A percentile compares a stretch with the other conserved stretches of the same genome.
Conservation (phyloP, 2,113 vertebrate genomes). For the Triplophysa dalaica region DNA sequence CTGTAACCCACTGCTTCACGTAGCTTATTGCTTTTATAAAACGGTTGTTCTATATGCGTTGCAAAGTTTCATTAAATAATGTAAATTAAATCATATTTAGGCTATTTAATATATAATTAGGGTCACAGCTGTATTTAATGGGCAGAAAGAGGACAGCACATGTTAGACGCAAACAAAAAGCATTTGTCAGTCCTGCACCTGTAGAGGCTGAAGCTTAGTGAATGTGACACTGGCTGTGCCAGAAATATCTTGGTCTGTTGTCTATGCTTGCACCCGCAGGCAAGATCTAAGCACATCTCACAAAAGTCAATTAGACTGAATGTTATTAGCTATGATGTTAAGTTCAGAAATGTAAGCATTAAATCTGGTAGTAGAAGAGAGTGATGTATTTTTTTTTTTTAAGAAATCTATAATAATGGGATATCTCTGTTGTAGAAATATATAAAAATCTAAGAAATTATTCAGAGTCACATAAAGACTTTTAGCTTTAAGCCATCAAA, state of each 20-base stretch:
- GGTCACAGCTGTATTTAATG: slow-evolving; percentile 2
- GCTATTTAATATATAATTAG: neutral
- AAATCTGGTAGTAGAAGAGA: neutral
- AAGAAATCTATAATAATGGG: neutral
- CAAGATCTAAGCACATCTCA: slow-evolving; percentile 22
- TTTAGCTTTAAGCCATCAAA: neutral
- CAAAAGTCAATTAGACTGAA: slow-evolving; percentile 26
- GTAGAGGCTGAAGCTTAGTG: slow-evolving; percentile 32
- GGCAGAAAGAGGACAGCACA: neutral
- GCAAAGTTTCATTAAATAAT: too few species aligned
- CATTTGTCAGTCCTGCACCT: slow-evolving; percentile 47
- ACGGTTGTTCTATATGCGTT: too few species aligned
- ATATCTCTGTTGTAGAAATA: neutral
- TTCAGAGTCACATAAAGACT: neutral
- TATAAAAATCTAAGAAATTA: slow-evolving; percentile 11
- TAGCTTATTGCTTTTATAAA: too few species aligned
- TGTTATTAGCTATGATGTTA: slow-evolving; percentile 22
- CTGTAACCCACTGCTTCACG: too few species aligned
- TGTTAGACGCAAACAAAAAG: neutral
- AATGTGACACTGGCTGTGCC: slow-evolving; percentile 1
- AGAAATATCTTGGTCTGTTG: slow-evolving; percentile 43
- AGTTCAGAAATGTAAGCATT: neutral
- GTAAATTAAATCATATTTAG: too few species aligned
- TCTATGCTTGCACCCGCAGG: slow-evolving; percentile 9
- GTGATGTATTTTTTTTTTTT: neutral